Percentiles rank a stretch among this genome's conserved stretches.
Conservation (phyloP, 2,888 invertebrate species). For the Anarsia innoxiella region DNA sequence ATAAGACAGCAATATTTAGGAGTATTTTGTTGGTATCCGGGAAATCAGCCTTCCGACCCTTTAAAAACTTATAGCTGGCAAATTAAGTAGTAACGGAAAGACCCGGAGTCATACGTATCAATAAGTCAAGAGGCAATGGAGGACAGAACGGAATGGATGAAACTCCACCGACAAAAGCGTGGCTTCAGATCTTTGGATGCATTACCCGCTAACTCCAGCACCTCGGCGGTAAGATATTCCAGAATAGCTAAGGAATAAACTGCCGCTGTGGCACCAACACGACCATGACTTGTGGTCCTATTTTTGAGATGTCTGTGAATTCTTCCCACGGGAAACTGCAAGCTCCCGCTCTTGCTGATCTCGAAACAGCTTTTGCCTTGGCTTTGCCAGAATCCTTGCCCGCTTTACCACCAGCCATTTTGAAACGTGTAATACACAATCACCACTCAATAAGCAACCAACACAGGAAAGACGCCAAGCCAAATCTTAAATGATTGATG, state of each 20-base stretch:
- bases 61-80: too few species aligned
- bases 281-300: conserved; percentile 98
- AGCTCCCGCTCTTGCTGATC: conserved; percentile 97
- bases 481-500: too few species aligned
- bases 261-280: conserved; percentile 99
- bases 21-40: too few species aligned
- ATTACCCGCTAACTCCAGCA: conserved; percentile 99
- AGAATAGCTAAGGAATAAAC: conserved; percentile 99
- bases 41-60: too few species aligned
- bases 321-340: conserved; percentile 98
- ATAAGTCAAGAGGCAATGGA: too few species aligned
- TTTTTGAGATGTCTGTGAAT: conserved; percentile 99
- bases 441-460: conserved; percentile 63
- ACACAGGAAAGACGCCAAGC: conserved; percentile 75
- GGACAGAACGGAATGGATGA: too few species aligned
- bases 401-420: conserved; percentile 98
- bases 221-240: conserved; percentile 99
- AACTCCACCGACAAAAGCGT: too few species aligned
- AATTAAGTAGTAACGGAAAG: too few species aligned
- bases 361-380: conserved; percentile 99
- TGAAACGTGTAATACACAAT: conserved; percentile 72
- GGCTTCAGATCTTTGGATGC: conserved; percentile 99
- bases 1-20: too few species aligned
- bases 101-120: too few species aligned
- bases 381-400: conserved; percentile 99